Evolutionary conservation across 2,888 invertebrate genomes (phyloP), one percentile per base, ranked within the genome.

Genomic region (Epiblema foenella): DNA sequence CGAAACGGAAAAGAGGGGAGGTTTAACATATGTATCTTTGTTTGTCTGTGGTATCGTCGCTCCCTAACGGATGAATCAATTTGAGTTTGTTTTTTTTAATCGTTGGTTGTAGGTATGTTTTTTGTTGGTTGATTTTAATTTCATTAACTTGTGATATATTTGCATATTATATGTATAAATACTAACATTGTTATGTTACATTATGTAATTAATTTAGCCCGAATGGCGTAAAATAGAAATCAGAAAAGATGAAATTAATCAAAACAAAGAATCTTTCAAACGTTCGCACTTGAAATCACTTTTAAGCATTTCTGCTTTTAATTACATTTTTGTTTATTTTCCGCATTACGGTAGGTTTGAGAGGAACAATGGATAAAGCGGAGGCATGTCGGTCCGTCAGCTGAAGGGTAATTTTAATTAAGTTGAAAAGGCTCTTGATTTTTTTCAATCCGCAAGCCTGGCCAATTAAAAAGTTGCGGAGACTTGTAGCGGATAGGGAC

Each of bases 391-490:
- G 81, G 85, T 86, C 81, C 79, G 82, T 77, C 80, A 79, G 80
- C 81, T 85, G 84, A 84, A 87, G 87, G 86, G 86, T 87, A 86
- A 87, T 88, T 89, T 89, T 89, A 90, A 90, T 91, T 89, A 90
- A 89, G 83, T 84, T 81, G 76, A 84, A 88, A 87, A 85, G 86
- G 82, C 85, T 81, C 87, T 89, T 83, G 83, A 87, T 73, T 78
- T 86, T 88, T 89, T 89, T 87, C 87, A 88, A 88, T 89, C 86
- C 84, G 85, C 85, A 84, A 83, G 82, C 82, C 82, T 81, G 83
- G 90, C 89, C 90, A 91, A 89, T 90, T 90, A 90, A 90, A 90
- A 91, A 89, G 89, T 90, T 89, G 83, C 83, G 77, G 85, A 81
- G 85, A 81, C 83, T 86, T 83, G 84, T 84, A 80, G 81, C 81